These are phyloP conservation scores for Platycheirus albimanus DNA, from an alignment of 2,888 invertebrate genomes.

Conservation along the genomic window DNA sequence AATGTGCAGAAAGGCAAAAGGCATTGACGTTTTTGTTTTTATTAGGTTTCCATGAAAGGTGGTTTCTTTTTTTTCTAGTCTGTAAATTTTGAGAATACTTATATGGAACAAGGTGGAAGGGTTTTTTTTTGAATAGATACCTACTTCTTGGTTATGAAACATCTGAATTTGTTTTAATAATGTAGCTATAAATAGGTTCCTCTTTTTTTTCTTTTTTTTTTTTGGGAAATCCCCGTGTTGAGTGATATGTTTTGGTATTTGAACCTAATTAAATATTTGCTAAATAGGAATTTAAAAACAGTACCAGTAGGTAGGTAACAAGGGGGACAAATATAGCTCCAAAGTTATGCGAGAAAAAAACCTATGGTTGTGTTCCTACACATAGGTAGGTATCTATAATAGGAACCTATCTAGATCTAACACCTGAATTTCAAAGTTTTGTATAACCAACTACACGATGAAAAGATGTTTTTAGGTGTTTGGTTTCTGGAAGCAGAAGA, in stretches of 20 bases:
- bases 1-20: slow-evolving; percentile 24
- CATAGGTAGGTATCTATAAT: background rate
- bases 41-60: slow-evolving; percentile 44
- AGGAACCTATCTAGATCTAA: background rate
- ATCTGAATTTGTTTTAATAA: slow-evolving; percentile 2
- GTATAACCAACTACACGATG: background rate
- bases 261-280: slow-evolving; percentile 30
- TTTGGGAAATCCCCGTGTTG: slow-evolving; percentile 35
- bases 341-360: background rate
- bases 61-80: slow-evolving; percentile 21
- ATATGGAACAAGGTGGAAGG: slow-evolving; percentile 9
- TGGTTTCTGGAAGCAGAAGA: too few relatives aligned
- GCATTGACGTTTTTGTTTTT: slow-evolving; percentile 21
- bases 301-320: background rate
- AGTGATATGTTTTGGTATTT: slow-evolving; percentile 29
- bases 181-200: slow-evolving; percentile 6
- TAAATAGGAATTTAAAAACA: slow-evolving; percentile 12
- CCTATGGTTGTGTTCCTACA: too few relatives aligned
- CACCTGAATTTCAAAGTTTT: background rate
- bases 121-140: background rate
- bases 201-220: background rate
- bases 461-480: background rate
- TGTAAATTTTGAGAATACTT: background rate
- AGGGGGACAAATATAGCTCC: background rate
- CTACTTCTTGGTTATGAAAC: slow-evolving; percentile 12